phyloP scores from a whole-genome alignment of 2,113 vertebrate genomes.

The Amblyornis subalaris region DNA sequence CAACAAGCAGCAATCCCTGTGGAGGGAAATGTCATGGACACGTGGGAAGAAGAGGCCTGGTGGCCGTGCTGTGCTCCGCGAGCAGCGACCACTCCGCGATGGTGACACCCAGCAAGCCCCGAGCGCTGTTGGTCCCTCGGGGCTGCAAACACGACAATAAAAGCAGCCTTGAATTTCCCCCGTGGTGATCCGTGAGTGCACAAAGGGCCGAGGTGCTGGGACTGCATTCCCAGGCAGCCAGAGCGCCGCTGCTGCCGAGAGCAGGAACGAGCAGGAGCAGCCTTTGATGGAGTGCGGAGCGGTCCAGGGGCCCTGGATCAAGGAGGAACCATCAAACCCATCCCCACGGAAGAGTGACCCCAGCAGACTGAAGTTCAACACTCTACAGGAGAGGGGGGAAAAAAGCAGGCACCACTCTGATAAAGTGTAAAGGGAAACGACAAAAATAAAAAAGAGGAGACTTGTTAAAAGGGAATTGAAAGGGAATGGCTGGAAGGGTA shows the following conservation, averaged over 20 bases:
- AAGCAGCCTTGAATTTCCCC: background rate
- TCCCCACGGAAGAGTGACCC: background rate
- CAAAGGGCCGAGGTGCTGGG: background rate
- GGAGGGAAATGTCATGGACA: rapidly evolving
- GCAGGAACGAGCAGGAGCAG: background rate
- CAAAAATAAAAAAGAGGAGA: background rate
- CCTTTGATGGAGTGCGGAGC: background rate
- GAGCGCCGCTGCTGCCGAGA: background rate
- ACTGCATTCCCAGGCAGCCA: background rate
- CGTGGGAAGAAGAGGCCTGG: background rate
- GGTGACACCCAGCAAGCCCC: background rate
- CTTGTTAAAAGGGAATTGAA: conserved; percentile 15
- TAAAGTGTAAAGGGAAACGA: conserved; percentile 8
- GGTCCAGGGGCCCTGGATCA: background rate
- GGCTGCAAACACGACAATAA: background rate
- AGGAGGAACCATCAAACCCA: background rate
- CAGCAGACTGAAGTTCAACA: background rate
- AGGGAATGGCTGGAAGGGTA: background rate
- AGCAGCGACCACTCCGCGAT: rapidly evolving
- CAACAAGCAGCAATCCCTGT: rapidly evolving
- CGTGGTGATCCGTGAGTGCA: background rate
- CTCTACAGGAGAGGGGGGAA: rapidly evolving
- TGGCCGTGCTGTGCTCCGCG: rapidly evolving
- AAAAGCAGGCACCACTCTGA: background rate
- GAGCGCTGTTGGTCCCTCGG: background rate